phyloP scores from a whole-genome alignment of 2,113 vertebrate genomes.

The Felis catus region F.catus_Fca126_mat1.0 CM031426.1:36669001-36669500 shows the following conservation, averaged over 20 bases:
- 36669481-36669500: neutral
- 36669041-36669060: neutral
- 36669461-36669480: neutral
- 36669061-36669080: neutral
- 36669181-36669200: neutral
- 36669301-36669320: neutral
- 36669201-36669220: constrained; percentile 20
- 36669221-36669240: neutral
- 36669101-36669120: neutral
- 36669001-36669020: neutral
- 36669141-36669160: neutral
- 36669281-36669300: neutral
- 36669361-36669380: neutral
- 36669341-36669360: neutral
- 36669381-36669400: neutral
- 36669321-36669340: constrained; percentile 1
- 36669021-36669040: neutral
- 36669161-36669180: neutral
- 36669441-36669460: neutral
- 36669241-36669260: neutral
- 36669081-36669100: neutral
- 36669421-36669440: neutral
- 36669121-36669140: neutral
- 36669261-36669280: neutral
- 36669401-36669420: neutral